Conservation (phyloP, 2,888 invertebrate genomes). For the Drosophila leonis region DNA sequence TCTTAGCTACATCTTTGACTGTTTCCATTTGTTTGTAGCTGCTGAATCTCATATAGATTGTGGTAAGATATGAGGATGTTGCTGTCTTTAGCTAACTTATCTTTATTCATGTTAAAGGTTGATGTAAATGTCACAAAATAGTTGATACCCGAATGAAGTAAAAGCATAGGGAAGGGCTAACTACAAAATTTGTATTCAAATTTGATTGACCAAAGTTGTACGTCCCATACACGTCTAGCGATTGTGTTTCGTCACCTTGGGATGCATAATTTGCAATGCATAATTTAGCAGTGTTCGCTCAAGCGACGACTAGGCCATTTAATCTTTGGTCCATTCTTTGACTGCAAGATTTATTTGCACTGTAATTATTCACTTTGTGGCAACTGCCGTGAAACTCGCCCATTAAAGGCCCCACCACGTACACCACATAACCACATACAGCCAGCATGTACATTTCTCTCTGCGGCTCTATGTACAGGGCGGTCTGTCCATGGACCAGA, state of each 20-base stretch:
- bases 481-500: slow-evolving; percentile 2
- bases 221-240: neutral
- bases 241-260: slow-evolving; percentile 4
- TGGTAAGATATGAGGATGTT: neutral
- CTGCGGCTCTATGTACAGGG: neutral
- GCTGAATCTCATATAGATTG: neutral
- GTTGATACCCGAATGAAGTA: too few relatives aligned
- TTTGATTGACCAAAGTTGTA: neutral
- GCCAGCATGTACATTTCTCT: neutral
- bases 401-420: slow-evolving; percentile 61
- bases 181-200: neutral
- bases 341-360: slow-evolving; percentile 73
- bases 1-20: slow-evolving; percentile 1
- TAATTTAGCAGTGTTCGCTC: slow-evolving; percentile 5
- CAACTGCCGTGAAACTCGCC: slow-evolving; percentile 69
- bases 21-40: neutral
- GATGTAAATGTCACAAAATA: too few relatives aligned
- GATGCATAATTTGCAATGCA: slow-evolving; percentile 7
- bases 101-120: too few relatives aligned
- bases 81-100: neutral
- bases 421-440: neutral
- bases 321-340: slow-evolving; percentile 21
- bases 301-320: slow-evolving; percentile 6
- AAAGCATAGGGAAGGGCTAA: too few relatives aligned
- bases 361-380: slow-evolving; percentile 79